Base-by-base conservation (phyloP, 2,797 vertebrate species). In the Chaenodraco wilsoni region DNA sequence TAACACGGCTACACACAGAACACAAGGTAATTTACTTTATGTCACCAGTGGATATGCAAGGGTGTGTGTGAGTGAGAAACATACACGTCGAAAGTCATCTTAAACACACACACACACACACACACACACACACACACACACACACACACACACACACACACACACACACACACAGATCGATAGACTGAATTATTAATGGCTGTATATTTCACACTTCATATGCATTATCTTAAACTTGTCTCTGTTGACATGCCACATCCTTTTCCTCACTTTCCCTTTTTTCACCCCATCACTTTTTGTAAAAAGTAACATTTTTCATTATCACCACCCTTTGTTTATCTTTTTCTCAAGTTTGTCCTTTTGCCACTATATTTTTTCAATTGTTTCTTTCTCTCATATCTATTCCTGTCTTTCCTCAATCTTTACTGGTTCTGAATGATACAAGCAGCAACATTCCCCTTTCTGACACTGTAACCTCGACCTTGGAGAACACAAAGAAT, bases 11-110 rank as follows among this genome's bases (percentile, higher is more conserved):
- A 13, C 13, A 40, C 54, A 56, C 54, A 54, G 68, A 51, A 21
- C 19, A 10, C 77, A 82, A 83, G 78, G 87, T 76, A 82, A 3
- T 56, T 50, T 9, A 52, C 41, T 70, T 55, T 55, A 54, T 41
- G 56, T 37, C 33, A 37, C 33, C 8, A 37, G 33, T 37, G 33
- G 33, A 37, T 37, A 7, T 23, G 65, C 19, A 17, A 23, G 60
- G 46, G 19, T 12, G 46, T 50, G 60, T 63, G 23, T 31, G 55
- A 27, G 41, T 8, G 23, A 52, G 60, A 52, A 46, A 10, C 46
- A 51, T 15, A 44, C 17, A n/a, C 23, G 4, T 46, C 16, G 65
- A 33, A 60, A 60, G 48, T 73, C 48, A 14, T 65, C 41, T n/a
- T n/a, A n/a, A n/a, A 33, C 27, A 37, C 33, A 37, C 33, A 33